These are phyloP conservation scores for Andrena fulva DNA, from an alignment of 2,888 invertebrate species.

Conservation along the genomic window DNA sequence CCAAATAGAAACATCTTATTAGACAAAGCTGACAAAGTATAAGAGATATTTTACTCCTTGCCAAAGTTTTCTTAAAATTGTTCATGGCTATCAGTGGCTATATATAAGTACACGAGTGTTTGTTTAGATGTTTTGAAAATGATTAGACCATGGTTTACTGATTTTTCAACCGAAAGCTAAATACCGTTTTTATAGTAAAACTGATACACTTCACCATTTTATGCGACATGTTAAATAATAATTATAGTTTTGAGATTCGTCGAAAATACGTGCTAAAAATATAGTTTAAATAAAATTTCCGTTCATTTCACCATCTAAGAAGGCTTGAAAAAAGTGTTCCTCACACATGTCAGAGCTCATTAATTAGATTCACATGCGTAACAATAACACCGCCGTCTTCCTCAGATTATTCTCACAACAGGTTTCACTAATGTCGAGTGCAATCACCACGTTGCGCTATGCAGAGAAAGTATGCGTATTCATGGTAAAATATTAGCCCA, in stretches of 20 bases:
- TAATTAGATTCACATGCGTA: conserved; percentile 49
- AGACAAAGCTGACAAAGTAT: no score
- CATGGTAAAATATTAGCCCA: conserved; percentile 21
- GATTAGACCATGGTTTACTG: background rate
- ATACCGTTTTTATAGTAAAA: no score
- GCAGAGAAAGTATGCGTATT: conserved; percentile 70
- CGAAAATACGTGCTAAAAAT: background rate
- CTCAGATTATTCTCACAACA: conserved; percentile 46
- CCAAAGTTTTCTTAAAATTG: no score
- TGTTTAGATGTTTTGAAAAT: background rate
- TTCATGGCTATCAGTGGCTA: no score
- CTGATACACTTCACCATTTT: no score
- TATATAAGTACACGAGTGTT: no score
- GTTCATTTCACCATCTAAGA: background rate
- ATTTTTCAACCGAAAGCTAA: no score
- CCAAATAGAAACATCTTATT: no score
- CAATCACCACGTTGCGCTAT: conserved; percentile 65
- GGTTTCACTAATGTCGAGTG: conserved; percentile 66
- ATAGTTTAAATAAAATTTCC: background rate
- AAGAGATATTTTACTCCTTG: no score
- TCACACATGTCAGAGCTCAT: conserved; percentile 25
- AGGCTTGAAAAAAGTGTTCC: background rate
- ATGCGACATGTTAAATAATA: background rate
- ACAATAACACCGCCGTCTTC: conserved; percentile 29
- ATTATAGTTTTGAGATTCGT: background rate